Evolutionary conservation across 1,140 invertebrate genomes (phyloP).

Genomic region (Lasioglossum baleicum): DNA sequence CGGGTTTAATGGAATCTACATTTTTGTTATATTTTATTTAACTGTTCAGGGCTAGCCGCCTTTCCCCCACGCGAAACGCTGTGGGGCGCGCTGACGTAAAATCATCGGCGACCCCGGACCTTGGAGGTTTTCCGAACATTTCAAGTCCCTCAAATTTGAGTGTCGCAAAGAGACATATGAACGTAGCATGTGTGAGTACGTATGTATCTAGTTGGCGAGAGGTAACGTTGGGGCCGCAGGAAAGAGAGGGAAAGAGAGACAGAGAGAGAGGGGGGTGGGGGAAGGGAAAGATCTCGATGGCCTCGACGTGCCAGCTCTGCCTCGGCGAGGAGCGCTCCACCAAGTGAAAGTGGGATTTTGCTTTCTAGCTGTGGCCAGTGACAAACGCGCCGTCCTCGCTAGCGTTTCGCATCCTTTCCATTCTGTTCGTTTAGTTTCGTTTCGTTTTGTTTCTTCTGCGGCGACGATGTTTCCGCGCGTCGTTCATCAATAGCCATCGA

Average conservation of each 20-base stretch:
- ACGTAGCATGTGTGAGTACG: neutral
- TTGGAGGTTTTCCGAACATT: conserved; percentile 9
- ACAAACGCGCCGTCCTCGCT: conserved; percentile 68
- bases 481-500: neutral
- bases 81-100: conserved; percentile 14
- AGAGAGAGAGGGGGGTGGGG: conserved; percentile 6
- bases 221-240: neutral
- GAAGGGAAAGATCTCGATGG: conserved; percentile 66
- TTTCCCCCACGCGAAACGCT: too few relatives aligned
- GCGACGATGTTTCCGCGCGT: conserved; percentile 21
- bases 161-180: conserved; percentile 15
- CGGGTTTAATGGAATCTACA: too few relatives aligned
- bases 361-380: conserved; percentile 77
- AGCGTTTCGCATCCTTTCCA: conserved; percentile 18
- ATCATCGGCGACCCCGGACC: conserved; percentile 50
- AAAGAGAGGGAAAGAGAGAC: conserved; percentile 20
- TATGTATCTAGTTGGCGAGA: neutral
- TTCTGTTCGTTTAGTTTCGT: neutral
- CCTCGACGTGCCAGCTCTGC: conserved; percentile 75
- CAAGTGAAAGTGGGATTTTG: conserved; percentile 79
- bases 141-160: conserved; percentile 13
- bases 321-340: conserved; percentile 63
- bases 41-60: too few relatives aligned
- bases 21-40: too few relatives aligned
- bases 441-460: conserved; percentile 4